A percentile compares a stretch with the other conserved stretches of the same genome.
phyloP scores from a whole-genome alignment of 2,888 invertebrate species.

The Lasioglossum vierecki region DNA sequence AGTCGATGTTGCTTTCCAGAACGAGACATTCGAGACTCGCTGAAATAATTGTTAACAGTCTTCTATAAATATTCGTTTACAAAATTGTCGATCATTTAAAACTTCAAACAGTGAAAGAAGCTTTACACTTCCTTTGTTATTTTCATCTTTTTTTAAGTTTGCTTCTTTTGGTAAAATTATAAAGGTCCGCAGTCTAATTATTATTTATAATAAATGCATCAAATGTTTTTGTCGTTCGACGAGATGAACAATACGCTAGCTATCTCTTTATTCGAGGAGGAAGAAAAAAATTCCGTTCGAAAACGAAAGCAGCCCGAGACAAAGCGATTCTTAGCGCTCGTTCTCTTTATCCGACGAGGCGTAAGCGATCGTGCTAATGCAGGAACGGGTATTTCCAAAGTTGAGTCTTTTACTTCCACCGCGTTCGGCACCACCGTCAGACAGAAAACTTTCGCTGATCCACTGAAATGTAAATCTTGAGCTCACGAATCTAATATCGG shows the following conservation, averaged over 20 bases:
- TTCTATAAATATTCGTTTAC: neutral
- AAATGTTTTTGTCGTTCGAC: neutral
- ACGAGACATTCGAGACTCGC: neutral
- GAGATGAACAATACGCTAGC: no score
- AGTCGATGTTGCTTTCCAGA: neutral
- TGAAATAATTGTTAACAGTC: neutral
- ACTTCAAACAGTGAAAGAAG: neutral
- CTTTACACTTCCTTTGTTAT: neutral
- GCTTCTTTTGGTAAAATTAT: no score
- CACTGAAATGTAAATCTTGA: constrained; percentile 6
- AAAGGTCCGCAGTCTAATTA: no score
- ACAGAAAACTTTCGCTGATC: constrained; percentile 2
- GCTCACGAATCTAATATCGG: neutral
- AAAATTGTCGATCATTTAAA: neutral
- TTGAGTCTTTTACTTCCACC: neutral
- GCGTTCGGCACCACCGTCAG: neutral
- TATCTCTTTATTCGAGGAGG: neutral
- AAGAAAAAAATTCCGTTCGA: neutral
- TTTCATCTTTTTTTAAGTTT: neutral
- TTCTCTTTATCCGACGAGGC: neutral
- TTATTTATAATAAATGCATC: no score
- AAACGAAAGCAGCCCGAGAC: neutral
- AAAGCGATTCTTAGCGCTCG: neutral
- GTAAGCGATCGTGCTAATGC: neutral
- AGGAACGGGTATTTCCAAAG: neutral